Percentiles rank a stretch among this genome's conserved stretches.
Conservation (phyloP, 2,888 invertebrate species). For the Drosophila fulvimacula region DNA sequence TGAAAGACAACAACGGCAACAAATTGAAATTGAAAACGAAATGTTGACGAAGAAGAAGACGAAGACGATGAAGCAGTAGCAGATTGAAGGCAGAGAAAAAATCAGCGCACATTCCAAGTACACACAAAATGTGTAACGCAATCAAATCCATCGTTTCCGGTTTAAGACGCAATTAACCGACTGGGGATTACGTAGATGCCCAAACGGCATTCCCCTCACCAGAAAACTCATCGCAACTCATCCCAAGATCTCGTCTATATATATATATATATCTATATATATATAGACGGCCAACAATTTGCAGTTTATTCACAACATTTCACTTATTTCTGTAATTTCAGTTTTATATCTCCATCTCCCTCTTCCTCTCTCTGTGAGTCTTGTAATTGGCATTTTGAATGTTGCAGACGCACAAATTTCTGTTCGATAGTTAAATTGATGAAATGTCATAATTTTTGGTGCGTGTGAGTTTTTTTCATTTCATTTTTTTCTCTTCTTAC, state of each 20-base stretch:
- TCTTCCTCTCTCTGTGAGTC: neutral
- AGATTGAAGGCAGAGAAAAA: slow-evolving; percentile 35
- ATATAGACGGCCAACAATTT: slow-evolving; percentile 66
- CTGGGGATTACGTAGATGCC: slow-evolving; percentile 71
- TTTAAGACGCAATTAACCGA: slow-evolving; percentile 79
- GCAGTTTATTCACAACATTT: slow-evolving; percentile 74
- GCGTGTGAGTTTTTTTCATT: slow-evolving; percentile 46
- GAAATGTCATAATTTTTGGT: slow-evolving; percentile 70
- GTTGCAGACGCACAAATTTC: slow-evolving; percentile 69
- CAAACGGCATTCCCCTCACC: slow-evolving; percentile 5
- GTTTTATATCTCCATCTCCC: neutral
- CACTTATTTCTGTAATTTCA: slow-evolving; percentile 56
- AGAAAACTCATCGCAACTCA: slow-evolving; percentile 19
- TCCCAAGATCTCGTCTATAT: slow-evolving; percentile 25
- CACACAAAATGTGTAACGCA: slow-evolving; percentile 77
- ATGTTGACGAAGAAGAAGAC: neutral
- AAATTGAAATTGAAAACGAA: slow-evolving; percentile 45
- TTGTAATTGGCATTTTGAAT: slow-evolving; percentile 69
- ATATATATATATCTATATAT: slow-evolving; percentile 34
- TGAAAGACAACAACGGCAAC: slow-evolving; percentile 26
- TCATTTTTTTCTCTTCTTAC: slow-evolving; percentile 6
- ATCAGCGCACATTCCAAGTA: slow-evolving; percentile 79
- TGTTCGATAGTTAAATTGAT: slow-evolving; percentile 60
- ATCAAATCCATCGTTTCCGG: slow-evolving; percentile 81
- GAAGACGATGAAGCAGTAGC: neutral